Conservation (phyloP, 1,140 invertebrate species). For the Ceratina calcarata region DNA sequence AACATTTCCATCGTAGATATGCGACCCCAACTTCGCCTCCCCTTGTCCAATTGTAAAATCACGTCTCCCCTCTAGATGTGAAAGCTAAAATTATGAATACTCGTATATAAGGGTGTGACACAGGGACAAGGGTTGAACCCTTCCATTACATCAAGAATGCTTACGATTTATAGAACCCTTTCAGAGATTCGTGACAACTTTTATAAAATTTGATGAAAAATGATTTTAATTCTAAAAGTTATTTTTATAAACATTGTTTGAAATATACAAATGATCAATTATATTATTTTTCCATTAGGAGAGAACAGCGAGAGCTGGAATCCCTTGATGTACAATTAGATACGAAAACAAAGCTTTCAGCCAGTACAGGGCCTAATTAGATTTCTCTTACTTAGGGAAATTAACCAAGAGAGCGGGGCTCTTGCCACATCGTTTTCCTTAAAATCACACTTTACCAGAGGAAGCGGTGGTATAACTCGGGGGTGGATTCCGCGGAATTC, state of each 20-base stretch:
- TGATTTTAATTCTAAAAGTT: too few relatives aligned
- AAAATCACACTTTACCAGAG: constrained; percentile 1
- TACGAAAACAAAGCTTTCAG: too few relatives aligned
- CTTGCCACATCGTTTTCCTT: background rate
- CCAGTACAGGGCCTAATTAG: too few relatives aligned
- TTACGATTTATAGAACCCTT: background rate
- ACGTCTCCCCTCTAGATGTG: background rate
- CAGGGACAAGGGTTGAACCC: constrained; percentile 8
- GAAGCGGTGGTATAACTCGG: too few relatives aligned
- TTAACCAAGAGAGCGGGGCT: too few relatives aligned
- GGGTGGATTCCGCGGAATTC: constrained; percentile 6
- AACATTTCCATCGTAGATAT: background rate
- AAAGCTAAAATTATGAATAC: constrained; percentile 23
- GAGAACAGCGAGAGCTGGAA: too few relatives aligned
- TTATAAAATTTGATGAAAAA: too few relatives aligned
- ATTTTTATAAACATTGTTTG: too few relatives aligned
- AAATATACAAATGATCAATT: too few relatives aligned
- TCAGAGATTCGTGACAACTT: too few relatives aligned
- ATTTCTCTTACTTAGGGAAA: background rate
- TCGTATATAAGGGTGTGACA: background rate
- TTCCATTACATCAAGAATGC: background rate
- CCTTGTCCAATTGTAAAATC: background rate
- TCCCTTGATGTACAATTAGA: too few relatives aligned
- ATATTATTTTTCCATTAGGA: too few relatives aligned
- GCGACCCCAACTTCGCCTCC: background rate